A percentile compares a stretch with the other conserved stretches of the same genome.
Conservation (phyloP, 2,888 invertebrate genomes). For the Acanthoscelides obtectus region DNA sequence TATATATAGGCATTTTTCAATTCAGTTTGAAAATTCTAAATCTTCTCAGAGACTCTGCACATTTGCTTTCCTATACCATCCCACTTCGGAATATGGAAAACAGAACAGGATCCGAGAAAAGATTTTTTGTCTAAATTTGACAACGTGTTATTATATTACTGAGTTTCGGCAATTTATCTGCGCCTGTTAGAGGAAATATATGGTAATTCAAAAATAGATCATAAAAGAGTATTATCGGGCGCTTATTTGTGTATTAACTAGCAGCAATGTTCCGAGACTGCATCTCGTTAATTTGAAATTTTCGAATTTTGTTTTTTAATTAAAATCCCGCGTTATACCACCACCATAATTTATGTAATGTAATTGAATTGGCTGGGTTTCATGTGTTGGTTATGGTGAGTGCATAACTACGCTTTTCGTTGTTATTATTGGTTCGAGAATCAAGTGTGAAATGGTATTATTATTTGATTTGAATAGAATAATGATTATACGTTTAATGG, state of each 20-base stretch:
- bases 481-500: background rate
- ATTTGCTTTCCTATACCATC: too few relatives aligned
- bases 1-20: too few relatives aligned
- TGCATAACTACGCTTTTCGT: background rate
- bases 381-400: background rate
- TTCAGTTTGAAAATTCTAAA: too few relatives aligned
- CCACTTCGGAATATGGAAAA: too few relatives aligned
- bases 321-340: background rate
- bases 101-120: too few relatives aligned
- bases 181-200: too few relatives aligned
- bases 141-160: too few relatives aligned
- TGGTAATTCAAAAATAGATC: background rate
- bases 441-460: background rate
- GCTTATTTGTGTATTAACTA: background rate
- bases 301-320: background rate
- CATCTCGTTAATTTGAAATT: background rate
- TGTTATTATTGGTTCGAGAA: background rate
- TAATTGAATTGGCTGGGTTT: background rate
- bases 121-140: too few relatives aligned
- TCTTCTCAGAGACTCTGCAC: too few relatives aligned
- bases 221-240: background rate
- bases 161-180: too few relatives aligned
- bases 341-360: background rate
- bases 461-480: background rate
- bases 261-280: background rate